Base-by-base conservation (phyloP, 2,888 invertebrate species). In the Cyrtodaria siliqua region DNA sequence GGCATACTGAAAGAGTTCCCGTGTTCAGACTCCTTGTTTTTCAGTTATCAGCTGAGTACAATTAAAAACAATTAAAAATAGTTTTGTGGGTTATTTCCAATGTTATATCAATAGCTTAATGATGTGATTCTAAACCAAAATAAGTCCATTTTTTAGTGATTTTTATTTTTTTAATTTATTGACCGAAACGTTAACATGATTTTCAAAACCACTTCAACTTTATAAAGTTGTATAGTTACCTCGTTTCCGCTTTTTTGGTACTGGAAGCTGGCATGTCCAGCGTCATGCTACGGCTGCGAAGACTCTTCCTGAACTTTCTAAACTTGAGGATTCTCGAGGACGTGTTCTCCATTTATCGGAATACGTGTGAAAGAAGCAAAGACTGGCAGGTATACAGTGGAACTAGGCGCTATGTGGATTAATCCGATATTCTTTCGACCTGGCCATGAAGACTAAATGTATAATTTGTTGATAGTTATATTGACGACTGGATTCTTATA, bases 311-410 rank as follows among this genome's bases (percentile, higher is more conserved):
- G 72, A 75, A 72, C 20, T 55, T 68, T 53, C 33, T 40, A 16
- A 68, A 79, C 69, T 72, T 79, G 62, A 14, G 59, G 52, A 68
- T 79, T 18, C 20, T 79, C 1, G 79, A 79, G 42, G 79, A 67
- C n/a, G n/a, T n/a, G n/a, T 1, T 55, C 71, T 8, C 27, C 60
- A 24, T 9, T 62, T 8, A 44, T 75, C 9, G 79, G 79, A 0
- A 75, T 75, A 12, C 63, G 79, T 2, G 59, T 76, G 12, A 68
- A 57, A 40, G 38, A 62, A n/a, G 53, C 52, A 0, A 52, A 33
- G 12, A 40, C 75, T 18, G 72, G 72, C 4, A 55, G 50, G 12
- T 64, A 52, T 27, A 76, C 75, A 0, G 75, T 79, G 2, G 75
- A 79, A 40, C n/a, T 53, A 14, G 79, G 79, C 4, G 75, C 67